These are phyloP conservation scores for Corvus moneduloides DNA, from an alignment of 2,113 vertebrate genomes.

Conservation along the genomic window DNA sequence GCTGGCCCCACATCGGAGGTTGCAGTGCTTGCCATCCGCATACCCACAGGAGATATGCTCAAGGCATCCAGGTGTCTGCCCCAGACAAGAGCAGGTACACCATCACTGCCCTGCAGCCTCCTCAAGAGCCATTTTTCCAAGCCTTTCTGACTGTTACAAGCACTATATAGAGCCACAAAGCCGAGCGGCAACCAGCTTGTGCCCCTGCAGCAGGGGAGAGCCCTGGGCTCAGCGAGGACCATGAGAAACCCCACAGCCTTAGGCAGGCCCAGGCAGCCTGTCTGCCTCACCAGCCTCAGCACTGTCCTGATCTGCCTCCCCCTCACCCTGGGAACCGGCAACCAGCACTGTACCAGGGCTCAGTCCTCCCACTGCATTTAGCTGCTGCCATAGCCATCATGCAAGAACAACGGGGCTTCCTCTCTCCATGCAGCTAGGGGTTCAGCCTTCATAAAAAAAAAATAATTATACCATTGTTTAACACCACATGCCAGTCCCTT, in stretches of 20 bases:
- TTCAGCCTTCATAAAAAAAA: not conserved
- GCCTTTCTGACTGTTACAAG: not conserved
- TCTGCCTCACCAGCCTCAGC: rapidly evolving
- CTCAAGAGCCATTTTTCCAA: not conserved
- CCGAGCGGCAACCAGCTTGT: not conserved
- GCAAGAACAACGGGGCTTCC: not conserved
- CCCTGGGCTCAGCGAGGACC: not conserved
- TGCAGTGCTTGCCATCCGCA: rapidly evolving
- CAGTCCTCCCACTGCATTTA: not conserved
- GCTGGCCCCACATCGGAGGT: rapidly evolving
- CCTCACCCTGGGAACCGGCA: rapidly evolving
- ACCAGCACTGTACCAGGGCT: rapidly evolving
- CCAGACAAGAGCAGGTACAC: not conserved
- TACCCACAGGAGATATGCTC: too few relatives aligned
- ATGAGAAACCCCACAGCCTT: not conserved
- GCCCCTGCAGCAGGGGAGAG: not conserved
- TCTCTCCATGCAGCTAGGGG: not conserved
- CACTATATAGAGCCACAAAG: not conserved
- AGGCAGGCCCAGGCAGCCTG: not conserved
- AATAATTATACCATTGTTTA: slow-evolving; percentile 38
- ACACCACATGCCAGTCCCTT: slow-evolving; percentile 61
- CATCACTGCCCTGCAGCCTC: not conserved
- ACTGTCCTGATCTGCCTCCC: not conserved
- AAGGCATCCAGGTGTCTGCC: not conserved
- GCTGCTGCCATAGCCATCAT: not conserved